Evolutionary conservation across 1,140 invertebrate genomes (phyloP).

Genomic region (Saccostrea cuccullata): DNA sequence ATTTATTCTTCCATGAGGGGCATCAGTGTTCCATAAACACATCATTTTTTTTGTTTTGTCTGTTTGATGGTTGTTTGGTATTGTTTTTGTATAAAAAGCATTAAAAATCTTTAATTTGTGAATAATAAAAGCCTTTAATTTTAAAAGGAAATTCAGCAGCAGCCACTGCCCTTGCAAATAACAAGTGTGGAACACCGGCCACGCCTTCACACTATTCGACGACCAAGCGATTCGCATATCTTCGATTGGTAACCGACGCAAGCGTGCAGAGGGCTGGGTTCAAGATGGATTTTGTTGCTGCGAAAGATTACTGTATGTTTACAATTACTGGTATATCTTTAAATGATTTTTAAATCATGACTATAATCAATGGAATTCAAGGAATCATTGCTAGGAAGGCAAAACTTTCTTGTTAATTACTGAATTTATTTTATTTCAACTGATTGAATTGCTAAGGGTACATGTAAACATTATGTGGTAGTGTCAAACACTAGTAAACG

Average conservation of each 20-base stretch:
- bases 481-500: too few relatives aligned
- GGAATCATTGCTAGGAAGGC: too few relatives aligned
- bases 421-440: too few relatives aligned
- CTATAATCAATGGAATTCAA: too few relatives aligned
- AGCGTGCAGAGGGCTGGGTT: constrained; percentile 40
- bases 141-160: constrained; percentile 17
- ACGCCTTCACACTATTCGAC: constrained; percentile 50
- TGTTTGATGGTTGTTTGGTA: background rate
- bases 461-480: too few relatives aligned
- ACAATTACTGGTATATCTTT: background rate
- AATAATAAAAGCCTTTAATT: background rate
- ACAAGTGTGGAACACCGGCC: constrained; percentile 45
- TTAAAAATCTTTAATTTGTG: too few relatives aligned
- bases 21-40: background rate
- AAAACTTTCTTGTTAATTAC: too few relatives aligned
- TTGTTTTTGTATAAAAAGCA: background rate
- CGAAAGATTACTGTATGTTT: constrained; percentile 51
- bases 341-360: too few relatives aligned
- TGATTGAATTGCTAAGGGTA: too few relatives aligned
- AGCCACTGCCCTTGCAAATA: constrained; percentile 20
- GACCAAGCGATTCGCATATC: constrained; percentile 36
- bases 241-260: constrained; percentile 46
- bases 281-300: constrained; percentile 48
- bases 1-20: too few relatives aligned
- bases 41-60: background rate